phyloP scores from a whole-genome alignment of 2,888 invertebrate genomes.

The Tineola bisselliella region DNA sequence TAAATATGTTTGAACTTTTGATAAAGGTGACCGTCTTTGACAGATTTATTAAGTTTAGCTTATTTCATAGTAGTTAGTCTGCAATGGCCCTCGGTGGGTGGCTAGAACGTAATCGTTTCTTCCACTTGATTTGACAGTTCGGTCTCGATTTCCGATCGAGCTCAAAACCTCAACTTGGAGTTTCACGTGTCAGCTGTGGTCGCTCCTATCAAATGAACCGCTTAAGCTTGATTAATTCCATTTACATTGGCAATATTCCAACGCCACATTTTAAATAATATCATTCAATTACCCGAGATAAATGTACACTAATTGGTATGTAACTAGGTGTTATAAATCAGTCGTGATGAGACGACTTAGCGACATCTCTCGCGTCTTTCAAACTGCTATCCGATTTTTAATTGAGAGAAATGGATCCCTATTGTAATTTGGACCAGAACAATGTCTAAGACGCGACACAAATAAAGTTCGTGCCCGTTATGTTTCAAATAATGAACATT shows the following conservation, averaged over 20 bases:
- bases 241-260: slow-evolving; percentile 11
- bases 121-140: slow-evolving; percentile 36
- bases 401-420: neutral
- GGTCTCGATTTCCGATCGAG: neutral
- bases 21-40: neutral
- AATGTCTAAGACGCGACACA: neutral
- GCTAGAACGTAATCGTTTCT: slow-evolving; percentile 31
- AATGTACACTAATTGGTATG: neutral
- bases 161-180: slow-evolving; percentile 6
- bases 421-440: neutral
- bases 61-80: neutral
- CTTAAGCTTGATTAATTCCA: slow-evolving; percentile 10
- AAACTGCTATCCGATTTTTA: neutral
- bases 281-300: neutral
- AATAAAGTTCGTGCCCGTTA: neutral
- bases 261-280: slow-evolving; percentile 1
- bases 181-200: slow-evolving; percentile 14
- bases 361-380: neutral
- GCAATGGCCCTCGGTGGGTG: neutral
- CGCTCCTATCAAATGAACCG: slow-evolving; percentile 1
- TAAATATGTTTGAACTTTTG: neutral
- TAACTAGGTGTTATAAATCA: neutral
- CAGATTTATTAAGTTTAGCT: neutral
- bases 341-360: neutral
- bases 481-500: slow-evolving; percentile 14